Evolutionary conservation across 2,113 vertebrate species (phyloP).

Genomic region (Argyrosomus japonicus): DNA sequence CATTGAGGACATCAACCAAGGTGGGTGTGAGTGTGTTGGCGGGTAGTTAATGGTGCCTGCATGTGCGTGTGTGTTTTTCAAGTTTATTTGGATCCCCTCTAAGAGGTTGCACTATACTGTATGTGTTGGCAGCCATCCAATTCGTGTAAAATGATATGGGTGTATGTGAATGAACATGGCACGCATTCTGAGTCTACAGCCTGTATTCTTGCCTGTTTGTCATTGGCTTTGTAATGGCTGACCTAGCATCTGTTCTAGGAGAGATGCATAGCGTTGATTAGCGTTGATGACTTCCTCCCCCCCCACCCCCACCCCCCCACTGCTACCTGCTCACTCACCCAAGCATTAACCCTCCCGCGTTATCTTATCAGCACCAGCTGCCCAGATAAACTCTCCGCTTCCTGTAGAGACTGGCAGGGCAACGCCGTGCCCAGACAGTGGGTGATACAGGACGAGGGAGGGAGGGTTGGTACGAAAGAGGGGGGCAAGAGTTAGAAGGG

Average conservation of each 20-base stretch:
- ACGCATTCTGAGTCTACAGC: conserved; percentile 30
- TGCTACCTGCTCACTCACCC: conserved; percentile 72
- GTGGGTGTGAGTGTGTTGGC: conserved; percentile 75
- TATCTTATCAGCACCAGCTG: conserved; percentile 75
- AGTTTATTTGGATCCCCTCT: conserved; percentile 31
- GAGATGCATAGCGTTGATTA: conserved; percentile 67
- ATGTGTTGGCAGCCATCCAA: conserved; percentile 36
- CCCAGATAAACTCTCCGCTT: conserved; percentile 70
- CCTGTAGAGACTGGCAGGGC: conserved; percentile 64
- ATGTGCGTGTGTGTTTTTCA: conserved; percentile 10
- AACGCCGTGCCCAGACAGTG: conserved; percentile 33
- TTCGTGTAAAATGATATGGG: conserved; percentile 29
- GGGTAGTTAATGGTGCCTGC: conserved; percentile 74
- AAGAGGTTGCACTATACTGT: conserved; percentile 9
- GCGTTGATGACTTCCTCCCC: conserved; percentile 52
- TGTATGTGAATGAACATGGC: conserved; percentile 29
- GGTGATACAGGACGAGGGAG: conserved; percentile 9
- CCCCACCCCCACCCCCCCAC: conserved; percentile 9
- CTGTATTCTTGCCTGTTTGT: conserved; percentile 49
- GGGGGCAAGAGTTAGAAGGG: conserved; percentile 21
- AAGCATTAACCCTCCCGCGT: conserved; percentile 57
- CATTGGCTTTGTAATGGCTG: conserved; percentile 58
- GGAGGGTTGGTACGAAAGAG: conserved; percentile 2
- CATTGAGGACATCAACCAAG: conserved; percentile 96
- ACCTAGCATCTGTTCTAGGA: conserved; percentile 63